Conservation (phyloP, 2,113 vertebrate species). For the Salvelinus namaycush region DNA sequence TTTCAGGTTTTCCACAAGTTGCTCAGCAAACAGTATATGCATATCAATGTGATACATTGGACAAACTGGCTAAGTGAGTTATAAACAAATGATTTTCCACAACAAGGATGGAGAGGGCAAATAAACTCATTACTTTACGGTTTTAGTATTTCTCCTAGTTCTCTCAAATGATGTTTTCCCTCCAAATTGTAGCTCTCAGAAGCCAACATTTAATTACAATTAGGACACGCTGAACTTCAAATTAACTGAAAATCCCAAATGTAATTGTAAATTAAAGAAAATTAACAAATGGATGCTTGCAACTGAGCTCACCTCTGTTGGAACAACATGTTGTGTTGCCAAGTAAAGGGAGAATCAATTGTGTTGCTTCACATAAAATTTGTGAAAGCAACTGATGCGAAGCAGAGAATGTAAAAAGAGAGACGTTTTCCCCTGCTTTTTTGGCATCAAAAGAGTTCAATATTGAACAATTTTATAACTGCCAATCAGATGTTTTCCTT, state of each 20-base stretch:
- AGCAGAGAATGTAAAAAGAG: background rate
- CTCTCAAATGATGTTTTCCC: slow-evolving; percentile 11
- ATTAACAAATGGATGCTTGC: slow-evolving; percentile 21
- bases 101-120: no score
- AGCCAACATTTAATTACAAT: slow-evolving; percentile 25
- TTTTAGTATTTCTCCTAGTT: background rate
- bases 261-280: slow-evolving; percentile 43
- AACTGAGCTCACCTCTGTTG: background rate
- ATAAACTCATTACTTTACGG: background rate
- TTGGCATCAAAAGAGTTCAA: slow-evolving; percentile 3
- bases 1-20: no score
- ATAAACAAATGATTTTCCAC: no score
- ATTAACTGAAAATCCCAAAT: slow-evolving; percentile 13
- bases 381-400: background rate
- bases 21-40: no score
- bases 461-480: slow-evolving; percentile 22
- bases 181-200: slow-evolving; percentile 11
- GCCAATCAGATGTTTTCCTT: slow-evolving; percentile 32
- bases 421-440: background rate
- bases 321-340: background rate
- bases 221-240: slow-evolving; percentile 13
- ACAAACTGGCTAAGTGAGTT: no score
- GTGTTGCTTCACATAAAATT: slow-evolving; percentile 7
- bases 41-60: no score
- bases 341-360: background rate